Base-by-base conservation (phyloP, 2,888 invertebrate genomes). In the Eilema sororculum region DNA sequence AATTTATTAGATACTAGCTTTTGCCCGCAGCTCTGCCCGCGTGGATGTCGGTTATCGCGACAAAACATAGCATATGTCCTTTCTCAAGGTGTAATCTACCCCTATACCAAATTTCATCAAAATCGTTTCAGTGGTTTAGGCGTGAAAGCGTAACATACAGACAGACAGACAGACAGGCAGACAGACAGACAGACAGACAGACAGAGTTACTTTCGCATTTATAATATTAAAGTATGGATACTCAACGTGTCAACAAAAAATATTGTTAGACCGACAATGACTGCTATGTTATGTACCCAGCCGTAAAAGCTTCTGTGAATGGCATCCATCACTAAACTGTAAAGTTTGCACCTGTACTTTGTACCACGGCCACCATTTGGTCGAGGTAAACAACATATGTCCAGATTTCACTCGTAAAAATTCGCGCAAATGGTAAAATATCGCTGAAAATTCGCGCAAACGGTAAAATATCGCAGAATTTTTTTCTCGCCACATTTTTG, bases 311-410 rank as follows among this genome's bases (percentile, higher is more conserved):
- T 66, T 66, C 59, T 28, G 25, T 16, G 37, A 59, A 66, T 41
- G 58, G 5, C 59, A 66, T 66, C 24, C 57, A 59, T 66, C 60
- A 72, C 65, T 62, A 37, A 68, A 72, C 46, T 65, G 65, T 65
- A 46, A 25, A 41, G 37, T 60, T 68, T 41, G 57, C 61, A 69
- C 25, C 65, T 65, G 33, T 65, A 46, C 33, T 60, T 59, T 46
- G 30, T 28, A 60, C 60, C 33, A 60, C 22, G 30, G 60, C 46
- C 46, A 24, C 57, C 66, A 28, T 63, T 37, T 74, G 64, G 25
- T 62, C 65, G 46, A 69, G 65, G 60, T 37, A 57, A 77, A 78
- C 68, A 78, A 62, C 25, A 64, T 65, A 33, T 52, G 60, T 69
- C 52, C 69, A 65, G 56, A 69, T 41, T 72, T 60, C 56, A 69